These are phyloP conservation scores for Catocala nupta DNA, from an alignment of 2,888 invertebrate species.

Conservation along the genomic window DNA sequence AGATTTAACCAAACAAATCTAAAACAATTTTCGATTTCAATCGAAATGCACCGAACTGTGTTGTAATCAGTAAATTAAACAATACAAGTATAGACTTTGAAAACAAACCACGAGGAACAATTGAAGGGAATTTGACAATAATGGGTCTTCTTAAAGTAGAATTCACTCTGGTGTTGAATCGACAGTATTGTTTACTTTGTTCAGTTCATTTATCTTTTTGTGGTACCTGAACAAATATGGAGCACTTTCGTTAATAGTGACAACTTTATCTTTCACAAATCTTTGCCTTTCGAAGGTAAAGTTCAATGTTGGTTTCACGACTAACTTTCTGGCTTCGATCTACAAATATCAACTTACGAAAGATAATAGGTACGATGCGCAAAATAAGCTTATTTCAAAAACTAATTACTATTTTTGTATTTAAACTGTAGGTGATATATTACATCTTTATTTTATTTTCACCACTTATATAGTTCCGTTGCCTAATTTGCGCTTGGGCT, in stretches of 20 bases:
- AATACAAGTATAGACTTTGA: slow-evolving; percentile 35
- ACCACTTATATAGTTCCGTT: too few relatives aligned
- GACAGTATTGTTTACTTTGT: slow-evolving; percentile 37
- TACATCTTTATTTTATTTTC: too few relatives aligned
- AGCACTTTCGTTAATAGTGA: slow-evolving; percentile 19
- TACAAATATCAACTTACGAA: not conserved
- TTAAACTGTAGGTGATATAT: too few relatives aligned
- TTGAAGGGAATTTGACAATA: slow-evolving; percentile 47
- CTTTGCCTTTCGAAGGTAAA: not conserved
- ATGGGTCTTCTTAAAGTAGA: slow-evolving; percentile 41
- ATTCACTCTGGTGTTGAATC: slow-evolving; percentile 31
- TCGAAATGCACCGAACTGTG: slow-evolving; percentile 44
- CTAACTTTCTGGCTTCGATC: not conserved
- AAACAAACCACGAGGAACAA: slow-evolving; percentile 46
- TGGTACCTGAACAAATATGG: slow-evolving; percentile 17
- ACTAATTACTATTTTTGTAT: too few relatives aligned
- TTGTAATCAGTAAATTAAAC: slow-evolving; percentile 56
- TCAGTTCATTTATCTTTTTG: slow-evolving; percentile 30
- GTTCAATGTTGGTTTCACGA: not conserved
- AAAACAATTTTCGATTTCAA: slow-evolving; percentile 55
- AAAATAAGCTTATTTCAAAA: too few relatives aligned
- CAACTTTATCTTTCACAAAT: slow-evolving; percentile 7
- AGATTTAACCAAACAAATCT: slow-evolving; percentile 50
- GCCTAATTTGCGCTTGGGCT: too few relatives aligned
- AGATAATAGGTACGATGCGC: too few relatives aligned